Base-by-base conservation (phyloP, 2,113 vertebrate genomes). In the Garra rufa region DNA sequence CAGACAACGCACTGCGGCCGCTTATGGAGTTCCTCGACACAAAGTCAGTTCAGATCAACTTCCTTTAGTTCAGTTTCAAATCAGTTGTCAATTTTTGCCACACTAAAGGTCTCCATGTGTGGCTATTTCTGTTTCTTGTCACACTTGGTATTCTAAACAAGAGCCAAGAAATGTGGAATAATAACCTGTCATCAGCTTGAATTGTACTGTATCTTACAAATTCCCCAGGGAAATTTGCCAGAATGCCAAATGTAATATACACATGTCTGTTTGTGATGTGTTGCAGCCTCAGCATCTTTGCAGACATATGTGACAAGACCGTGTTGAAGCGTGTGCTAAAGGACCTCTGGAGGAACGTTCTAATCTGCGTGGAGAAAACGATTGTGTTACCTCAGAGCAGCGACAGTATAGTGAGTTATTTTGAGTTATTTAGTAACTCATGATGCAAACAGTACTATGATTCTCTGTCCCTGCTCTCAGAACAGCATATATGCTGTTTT, bases 1-100 rank as follows among this genome's bases (percentile, higher is more conserved):
- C 97, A 14, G 97, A 99, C 88, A 90, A 92, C 50, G 95, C 96
- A 61, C 94, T 99, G 57, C 91, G 98, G 57, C 98, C 98, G 0
- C 88, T 99, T 81, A 99, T 99, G 98, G 98, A 99, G 91, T 98
- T 99, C 90, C 94, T 99, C 88, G 98, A 99, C 86, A 93, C 95
- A 89, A 98, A 97, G 98, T 99, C 91, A 96, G 97, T 89, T 78
- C 11, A 0, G 4, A 21, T 15, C 30, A 43, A 52, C 10, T 38
- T 15, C n/a, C 34, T 41, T 74, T n/a, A 73, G 4, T 48, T 26
- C 24, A 9, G 11, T 26, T 75, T 71, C 38, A 44, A 5, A 46
- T 26, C 70, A 73, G 11, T 46, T 73, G 41, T 73, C 69, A 41
- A 2, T 4, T 41, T 41, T 19, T 69, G 9, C 11, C 9, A 71